Evolutionary conservation across 2,888 invertebrate genomes (phyloP).

Genomic region (Capitulum mitella): DNA sequence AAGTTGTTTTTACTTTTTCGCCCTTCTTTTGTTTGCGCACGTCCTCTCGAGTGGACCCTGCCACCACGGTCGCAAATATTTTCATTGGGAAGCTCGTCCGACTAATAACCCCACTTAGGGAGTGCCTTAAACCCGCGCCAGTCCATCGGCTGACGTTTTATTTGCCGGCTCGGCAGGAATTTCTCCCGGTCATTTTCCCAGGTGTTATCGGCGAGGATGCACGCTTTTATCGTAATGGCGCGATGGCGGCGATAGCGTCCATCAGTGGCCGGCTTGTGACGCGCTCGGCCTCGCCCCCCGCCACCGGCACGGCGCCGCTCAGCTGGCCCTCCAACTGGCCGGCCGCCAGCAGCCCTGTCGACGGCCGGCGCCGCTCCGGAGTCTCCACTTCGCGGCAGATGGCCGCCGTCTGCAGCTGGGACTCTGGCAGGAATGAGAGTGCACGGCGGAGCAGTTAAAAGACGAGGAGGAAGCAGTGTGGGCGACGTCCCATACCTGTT

Average conservation of each 20-base stretch:
- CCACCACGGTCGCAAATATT: slow-evolving; percentile 15
- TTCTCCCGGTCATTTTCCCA: not conserved
- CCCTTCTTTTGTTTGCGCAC: not conserved
- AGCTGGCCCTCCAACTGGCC: no score
- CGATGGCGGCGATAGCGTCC: not conserved
- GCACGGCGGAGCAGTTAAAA: no score
- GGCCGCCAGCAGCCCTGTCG: no score
- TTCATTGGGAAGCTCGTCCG: slow-evolving; percentile 17
- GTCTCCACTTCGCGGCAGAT: no score
- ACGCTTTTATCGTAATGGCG: slow-evolving; percentile 24
- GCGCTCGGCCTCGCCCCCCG: not conserved
- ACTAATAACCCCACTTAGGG: slow-evolving; percentile 16
- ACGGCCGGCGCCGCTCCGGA: no score
- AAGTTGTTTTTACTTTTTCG: not conserved
- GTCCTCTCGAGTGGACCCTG: not conserved
- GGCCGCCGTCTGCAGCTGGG: no score
- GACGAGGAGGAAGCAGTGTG: no score
- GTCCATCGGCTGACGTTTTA: not conserved
- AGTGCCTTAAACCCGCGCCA: not conserved
- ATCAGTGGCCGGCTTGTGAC: not conserved
- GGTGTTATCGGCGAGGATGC: not conserved
- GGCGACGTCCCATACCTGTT: no score
- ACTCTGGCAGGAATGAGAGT: no score
- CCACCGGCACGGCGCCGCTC: not conserved
- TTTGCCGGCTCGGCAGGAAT: slow-evolving; percentile 3